These are phyloP conservation scores for Epinephelus coioides DNA, from an alignment of 2,797 vertebrate species.

Conservation along the genomic window DNA sequence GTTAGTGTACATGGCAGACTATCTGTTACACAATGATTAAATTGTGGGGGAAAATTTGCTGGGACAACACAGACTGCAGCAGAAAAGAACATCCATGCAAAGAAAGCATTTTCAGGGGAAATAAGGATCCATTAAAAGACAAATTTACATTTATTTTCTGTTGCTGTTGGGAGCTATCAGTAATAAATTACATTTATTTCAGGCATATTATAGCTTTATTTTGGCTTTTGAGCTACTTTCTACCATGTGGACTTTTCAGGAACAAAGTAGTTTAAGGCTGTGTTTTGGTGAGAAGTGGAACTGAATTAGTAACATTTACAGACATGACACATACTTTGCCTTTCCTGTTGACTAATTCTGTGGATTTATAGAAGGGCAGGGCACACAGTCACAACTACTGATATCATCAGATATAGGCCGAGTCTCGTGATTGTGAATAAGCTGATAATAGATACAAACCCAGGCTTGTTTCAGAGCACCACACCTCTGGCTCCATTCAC, in stretches of 20 bases:
- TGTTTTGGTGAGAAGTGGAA: not conserved
- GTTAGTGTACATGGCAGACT: not conserved
- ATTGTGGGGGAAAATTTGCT: slow-evolving; percentile 1
- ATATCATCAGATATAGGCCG: slow-evolving; percentile 21
- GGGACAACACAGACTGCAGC: slow-evolving; percentile 13
- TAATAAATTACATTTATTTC: not conserved
- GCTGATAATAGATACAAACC: slow-evolving; percentile 33
- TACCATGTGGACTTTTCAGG: not conserved
- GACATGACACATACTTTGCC: slow-evolving; percentile 21
- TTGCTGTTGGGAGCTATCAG: not conserved
- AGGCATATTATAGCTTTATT: not conserved
- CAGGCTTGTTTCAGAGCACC: slow-evolving; percentile 37
- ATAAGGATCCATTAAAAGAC: not conserved
- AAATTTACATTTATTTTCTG: not conserved
- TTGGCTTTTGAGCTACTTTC: not conserved
- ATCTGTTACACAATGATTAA: slow-evolving; percentile 27
- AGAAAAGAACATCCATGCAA: not conserved
- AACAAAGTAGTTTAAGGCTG: not conserved
- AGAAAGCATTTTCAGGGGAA: not conserved
- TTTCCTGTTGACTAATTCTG: slow-evolving; percentile 54
- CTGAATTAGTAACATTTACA: slow-evolving; percentile 4
- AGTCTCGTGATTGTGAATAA: slow-evolving; percentile 21
- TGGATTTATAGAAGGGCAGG: slow-evolving; percentile 35
- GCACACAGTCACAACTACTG: slow-evolving; percentile 34
- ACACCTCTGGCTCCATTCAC: slow-evolving; percentile 36